Percentiles rank a stretch among this genome's conserved stretches.
These are phyloP conservation scores for Augiades crinisus DNA, from an alignment of 2,888 invertebrate genomes.

Conservation along the genomic window DNA sequence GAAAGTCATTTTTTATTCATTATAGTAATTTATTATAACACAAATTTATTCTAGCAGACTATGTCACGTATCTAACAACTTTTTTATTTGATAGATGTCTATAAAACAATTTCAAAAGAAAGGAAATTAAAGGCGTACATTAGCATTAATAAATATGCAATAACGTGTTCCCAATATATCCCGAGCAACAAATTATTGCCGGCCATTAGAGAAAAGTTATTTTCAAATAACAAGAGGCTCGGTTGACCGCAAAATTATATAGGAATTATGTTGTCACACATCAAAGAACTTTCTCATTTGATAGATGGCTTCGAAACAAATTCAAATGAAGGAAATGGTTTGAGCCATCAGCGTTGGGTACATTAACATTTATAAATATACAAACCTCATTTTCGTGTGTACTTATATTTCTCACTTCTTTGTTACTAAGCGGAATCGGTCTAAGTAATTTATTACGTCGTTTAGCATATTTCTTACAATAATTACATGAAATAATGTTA, in stretches of 20 bases:
- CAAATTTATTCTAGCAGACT: neutral
- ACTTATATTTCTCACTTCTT: conserved; percentile 61
- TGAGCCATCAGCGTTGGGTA: too few relatives aligned
- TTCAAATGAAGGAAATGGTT: too few relatives aligned
- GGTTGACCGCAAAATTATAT: too few relatives aligned
- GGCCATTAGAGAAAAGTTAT: conserved; percentile 31
- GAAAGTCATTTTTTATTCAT: too few relatives aligned
- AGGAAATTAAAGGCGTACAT: conserved; percentile 29
- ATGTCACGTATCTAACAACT: neutral
- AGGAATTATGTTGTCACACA: too few relatives aligned
- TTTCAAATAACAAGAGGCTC: conserved; percentile 5
- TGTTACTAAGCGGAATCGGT: conserved; percentile 62
- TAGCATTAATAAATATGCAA: conserved; percentile 32
- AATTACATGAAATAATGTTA: conserved; percentile 31
- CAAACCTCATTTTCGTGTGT: conserved; percentile 72
- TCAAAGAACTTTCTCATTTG: too few relatives aligned
- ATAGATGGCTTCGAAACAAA: too few relatives aligned
- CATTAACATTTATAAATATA: conserved; percentile 55
- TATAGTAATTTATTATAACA: neutral
- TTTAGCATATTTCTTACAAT: conserved; percentile 33
- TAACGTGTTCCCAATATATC: conserved; percentile 19
- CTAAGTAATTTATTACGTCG: conserved; percentile 32
- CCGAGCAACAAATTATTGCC: conserved; percentile 29
- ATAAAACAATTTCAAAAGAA: conserved; percentile 18
- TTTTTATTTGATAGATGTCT: neutral